Evolutionary conservation across 2,113 vertebrate genomes (phyloP).

Genomic region (Octodon degus): DNA sequence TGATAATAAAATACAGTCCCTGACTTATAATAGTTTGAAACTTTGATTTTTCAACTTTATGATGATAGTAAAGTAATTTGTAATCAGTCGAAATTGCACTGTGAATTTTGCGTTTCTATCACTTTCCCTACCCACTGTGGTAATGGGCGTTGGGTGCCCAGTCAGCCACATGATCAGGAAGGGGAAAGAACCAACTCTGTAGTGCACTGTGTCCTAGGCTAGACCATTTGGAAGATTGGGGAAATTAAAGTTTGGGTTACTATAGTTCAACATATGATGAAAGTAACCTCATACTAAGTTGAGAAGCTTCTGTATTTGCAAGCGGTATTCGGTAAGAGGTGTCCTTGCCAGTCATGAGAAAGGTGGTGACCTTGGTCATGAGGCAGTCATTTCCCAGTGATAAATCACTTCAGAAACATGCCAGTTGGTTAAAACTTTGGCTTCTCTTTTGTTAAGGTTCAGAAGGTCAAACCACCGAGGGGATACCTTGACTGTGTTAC

Average conservation of each 20-base stretch:
- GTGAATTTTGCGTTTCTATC: neutral
- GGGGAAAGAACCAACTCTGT: neutral
- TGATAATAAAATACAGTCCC: neutral
- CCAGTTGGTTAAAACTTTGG: rapidly evolving
- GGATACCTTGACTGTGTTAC: neutral
- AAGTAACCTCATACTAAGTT: neutral
- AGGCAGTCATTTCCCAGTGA: rapidly evolving
- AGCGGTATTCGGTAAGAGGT: neutral
- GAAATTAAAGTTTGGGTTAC: neutral
- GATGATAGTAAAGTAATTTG: neutral
- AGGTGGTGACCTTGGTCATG: rapidly evolving
- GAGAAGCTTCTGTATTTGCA: neutral
- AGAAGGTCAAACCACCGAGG: neutral
- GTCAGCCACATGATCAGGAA: neutral
- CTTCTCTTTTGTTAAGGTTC: neutral
- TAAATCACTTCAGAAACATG: neutral
- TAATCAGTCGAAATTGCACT: neutral
- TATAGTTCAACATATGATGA: neutral
- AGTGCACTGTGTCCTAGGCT: neutral
- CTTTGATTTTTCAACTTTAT: neutral
- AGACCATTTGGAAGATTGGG: neutral
- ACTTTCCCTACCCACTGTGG: neutral
- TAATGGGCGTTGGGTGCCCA: rapidly evolving
- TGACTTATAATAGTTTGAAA: neutral
- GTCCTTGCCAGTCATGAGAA: neutral